phyloP scores from a whole-genome alignment of 2,888 invertebrate genomes.

The Dastarcus helophoroides region DNA sequence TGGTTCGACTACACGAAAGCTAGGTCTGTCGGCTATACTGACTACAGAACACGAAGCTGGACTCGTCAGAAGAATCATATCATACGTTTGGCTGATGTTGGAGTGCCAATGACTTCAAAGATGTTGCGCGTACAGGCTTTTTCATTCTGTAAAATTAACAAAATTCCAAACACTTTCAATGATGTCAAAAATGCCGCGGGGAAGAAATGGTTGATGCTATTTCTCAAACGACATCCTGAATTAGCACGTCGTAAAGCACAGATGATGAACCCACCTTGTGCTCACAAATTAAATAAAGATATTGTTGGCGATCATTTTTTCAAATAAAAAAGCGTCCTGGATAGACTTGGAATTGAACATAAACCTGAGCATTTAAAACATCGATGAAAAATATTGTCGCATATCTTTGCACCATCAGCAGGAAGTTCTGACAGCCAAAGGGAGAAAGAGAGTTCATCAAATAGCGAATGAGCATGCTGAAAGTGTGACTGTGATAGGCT shows the following conservation, averaged over 20 bases:
- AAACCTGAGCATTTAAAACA: no score
- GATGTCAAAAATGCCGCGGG: constrained; percentile 9
- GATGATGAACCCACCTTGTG: constrained; percentile 19
- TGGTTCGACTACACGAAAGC: constrained; percentile 2
- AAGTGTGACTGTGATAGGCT: no score
- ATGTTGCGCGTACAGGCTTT: constrained; percentile 7
- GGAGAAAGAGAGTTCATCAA: no score
- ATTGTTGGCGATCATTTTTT: constrained; percentile 20
- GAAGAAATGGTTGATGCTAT: constrained; percentile 9
- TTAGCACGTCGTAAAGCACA: constrained; percentile 17
- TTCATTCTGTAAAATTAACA: constrained; percentile 7
- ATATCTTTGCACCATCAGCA: no score
- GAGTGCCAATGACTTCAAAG: constrained; percentile 9
- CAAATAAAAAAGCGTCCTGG: no score
- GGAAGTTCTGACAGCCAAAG: no score
- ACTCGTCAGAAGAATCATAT: constrained; percentile 8
- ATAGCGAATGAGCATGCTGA: no score
- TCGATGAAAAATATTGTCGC: no score
- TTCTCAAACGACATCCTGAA: constrained; percentile 8
- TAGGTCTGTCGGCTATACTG: constrained; percentile 4
- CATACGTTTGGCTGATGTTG: constrained; percentile 9
- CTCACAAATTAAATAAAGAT: no score
- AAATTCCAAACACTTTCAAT: no score
- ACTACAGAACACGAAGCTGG: constrained; percentile 3
- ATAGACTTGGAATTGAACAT: no score